These are phyloP conservation scores for Tragelaphus oryx DNA, from an alignment of 2,797 vertebrate genomes.

Conservation along the genomic window DNA sequence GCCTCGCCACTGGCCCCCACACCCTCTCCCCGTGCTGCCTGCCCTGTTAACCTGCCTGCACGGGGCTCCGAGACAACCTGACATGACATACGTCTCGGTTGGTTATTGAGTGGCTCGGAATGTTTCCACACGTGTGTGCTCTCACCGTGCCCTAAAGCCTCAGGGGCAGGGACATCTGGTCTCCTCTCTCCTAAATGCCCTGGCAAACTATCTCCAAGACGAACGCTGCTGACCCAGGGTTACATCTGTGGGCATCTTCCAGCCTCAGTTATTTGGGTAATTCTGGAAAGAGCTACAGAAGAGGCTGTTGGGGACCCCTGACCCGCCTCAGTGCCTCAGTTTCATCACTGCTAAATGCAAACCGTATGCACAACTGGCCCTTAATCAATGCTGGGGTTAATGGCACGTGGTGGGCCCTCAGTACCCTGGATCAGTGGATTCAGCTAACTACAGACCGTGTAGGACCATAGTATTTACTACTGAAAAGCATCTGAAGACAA, in stretches of 20 bases:
- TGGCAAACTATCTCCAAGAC: background rate
- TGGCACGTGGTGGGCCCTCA: background rate
- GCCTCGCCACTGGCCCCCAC: background rate
- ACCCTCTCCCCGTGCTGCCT: background rate
- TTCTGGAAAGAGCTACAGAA: background rate
- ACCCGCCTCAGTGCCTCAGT: background rate
- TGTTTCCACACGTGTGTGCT: background rate
- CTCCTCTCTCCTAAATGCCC: background rate
- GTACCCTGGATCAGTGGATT: background rate
- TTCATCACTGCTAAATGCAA: background rate
- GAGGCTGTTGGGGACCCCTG: background rate
- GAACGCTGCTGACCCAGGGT: background rate
- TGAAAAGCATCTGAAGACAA: background rate
- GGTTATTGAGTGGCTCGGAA: background rate
- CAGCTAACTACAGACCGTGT: background rate
- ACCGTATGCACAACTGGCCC: background rate
- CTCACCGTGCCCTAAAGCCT: background rate
- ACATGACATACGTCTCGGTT: fast-evolving
- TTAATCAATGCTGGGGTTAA: background rate
- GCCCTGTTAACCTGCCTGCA: background rate
- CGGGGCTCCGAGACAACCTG: background rate
- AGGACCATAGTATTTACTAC: background rate
- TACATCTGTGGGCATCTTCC: background rate
- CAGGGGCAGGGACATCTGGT: background rate
- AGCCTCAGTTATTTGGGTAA: background rate